Conservation (phyloP, 2,113 vertebrate species). For the Platysteira castanea region DNA sequence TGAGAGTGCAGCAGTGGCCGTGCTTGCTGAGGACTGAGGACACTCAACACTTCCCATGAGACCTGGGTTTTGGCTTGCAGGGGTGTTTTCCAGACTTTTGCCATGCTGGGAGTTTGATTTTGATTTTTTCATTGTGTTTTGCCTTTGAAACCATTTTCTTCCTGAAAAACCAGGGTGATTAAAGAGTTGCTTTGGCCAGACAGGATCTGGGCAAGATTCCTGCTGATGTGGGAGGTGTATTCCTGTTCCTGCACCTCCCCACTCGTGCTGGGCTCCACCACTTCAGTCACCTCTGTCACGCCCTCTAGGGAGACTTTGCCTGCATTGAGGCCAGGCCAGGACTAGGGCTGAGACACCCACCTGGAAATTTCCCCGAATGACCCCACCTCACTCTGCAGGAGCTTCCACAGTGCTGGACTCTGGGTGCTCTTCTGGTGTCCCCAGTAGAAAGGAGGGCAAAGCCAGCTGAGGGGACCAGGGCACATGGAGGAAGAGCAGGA, state of each 20-base stretch:
- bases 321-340: neutral
- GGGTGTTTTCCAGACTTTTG: neutral
- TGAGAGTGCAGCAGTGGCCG: neutral
- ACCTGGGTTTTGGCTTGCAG: neutral
- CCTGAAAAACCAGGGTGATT: too few relatives aligned
- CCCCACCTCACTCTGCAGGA: neutral
- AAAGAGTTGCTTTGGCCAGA: neutral
- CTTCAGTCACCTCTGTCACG: accelerated
- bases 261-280: accelerated
- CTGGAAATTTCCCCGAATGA: neutral
- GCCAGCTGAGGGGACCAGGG: neutral
- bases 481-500: neutral
- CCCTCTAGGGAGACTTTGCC: neutral
- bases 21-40: neutral
- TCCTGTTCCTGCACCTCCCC: neutral
- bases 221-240: accelerated
- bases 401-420: accelerated
- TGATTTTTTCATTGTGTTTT: neutral
- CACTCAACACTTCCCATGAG: neutral
- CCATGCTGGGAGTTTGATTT: neutral
- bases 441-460: neutral
- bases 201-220: neutral
- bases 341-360: neutral
- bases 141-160: neutral
- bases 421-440: neutral